phyloP scores from a whole-genome alignment of 2,113 vertebrate species.

The Ondatra zibethicus region DNA sequence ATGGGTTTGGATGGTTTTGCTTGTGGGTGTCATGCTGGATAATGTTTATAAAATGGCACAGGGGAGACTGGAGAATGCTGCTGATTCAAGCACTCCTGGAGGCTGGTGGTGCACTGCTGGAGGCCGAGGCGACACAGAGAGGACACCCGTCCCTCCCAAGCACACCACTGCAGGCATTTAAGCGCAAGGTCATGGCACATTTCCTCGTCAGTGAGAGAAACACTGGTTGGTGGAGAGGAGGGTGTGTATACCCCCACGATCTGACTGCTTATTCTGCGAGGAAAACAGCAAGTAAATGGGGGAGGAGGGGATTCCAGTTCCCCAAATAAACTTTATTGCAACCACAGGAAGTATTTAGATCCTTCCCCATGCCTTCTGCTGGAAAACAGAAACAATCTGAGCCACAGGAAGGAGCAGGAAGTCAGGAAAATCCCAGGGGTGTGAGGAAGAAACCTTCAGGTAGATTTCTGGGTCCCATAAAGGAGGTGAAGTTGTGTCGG shows the following conservation, averaged over 20 bases:
- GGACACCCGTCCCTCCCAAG: neutral
- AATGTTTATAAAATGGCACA: conserved; percentile 29
- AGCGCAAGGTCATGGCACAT: neutral
- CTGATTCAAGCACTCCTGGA: conserved; percentile 17
- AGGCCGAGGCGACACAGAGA: neutral
- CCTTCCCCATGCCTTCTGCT: conserved; percentile 13
- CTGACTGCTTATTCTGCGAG: neutral
- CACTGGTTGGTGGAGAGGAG: conserved; percentile 31
- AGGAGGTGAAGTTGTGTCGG: conserved; percentile 65
- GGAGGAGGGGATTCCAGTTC: conserved; percentile 50
- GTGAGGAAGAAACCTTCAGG: conserved; percentile 74
- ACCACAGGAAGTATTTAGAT: conserved; percentile 66
- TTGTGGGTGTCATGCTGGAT: conserved; percentile 26
- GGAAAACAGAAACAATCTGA: conserved; percentile 72
- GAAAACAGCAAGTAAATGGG: conserved; percentile 39
- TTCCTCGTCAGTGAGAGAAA: conserved; percentile 56
- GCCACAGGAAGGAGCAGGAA: conserved; percentile 81
- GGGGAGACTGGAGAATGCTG: neutral
- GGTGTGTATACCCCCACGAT: neutral
- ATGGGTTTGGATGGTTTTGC: conserved; percentile 36
- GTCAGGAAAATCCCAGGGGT: conserved; percentile 79
- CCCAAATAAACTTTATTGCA: conserved; percentile 75
- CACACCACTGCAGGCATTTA: neutral
- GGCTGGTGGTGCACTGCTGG: neutral
- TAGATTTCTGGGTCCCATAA: conserved; percentile 75